These are phyloP conservation scores for Aphaenogaster rudis DNA, from an alignment of 1,140 invertebrate species.

Conservation along the genomic window DNA sequence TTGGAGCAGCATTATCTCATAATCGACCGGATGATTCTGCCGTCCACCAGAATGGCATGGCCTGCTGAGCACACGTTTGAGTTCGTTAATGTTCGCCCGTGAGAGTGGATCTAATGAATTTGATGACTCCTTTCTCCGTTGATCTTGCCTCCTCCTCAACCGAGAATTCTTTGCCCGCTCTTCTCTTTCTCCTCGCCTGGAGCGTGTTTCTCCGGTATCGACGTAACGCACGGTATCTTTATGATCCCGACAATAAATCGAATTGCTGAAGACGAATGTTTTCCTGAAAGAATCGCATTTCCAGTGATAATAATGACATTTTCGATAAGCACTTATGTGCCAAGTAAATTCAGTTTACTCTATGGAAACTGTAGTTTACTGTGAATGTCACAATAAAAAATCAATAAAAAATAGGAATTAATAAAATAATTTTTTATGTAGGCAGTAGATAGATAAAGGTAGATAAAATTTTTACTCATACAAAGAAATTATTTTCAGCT, in stretches of 20 bases:
- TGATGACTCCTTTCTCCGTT: constrained; percentile 65
- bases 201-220: constrained; percentile 57
- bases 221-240: constrained; percentile 53
- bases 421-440: constrained; percentile 7
- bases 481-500: background rate
- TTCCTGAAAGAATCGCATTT: constrained; percentile 35
- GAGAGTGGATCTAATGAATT: constrained; percentile 70
- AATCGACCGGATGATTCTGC: constrained; percentile 77
- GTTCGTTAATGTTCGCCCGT: constrained; percentile 71
- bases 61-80: constrained; percentile 72
- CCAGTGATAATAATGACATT: constrained; percentile 5
- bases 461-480: background rate
- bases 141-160: constrained; percentile 45
- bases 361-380: background rate
- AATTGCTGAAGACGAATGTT: constrained; percentile 54
- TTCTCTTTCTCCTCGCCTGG: constrained; percentile 37
- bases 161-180: constrained; percentile 38
- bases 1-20: constrained; percentile 74
- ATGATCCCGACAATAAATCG: constrained; percentile 64
- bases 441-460: background rate
- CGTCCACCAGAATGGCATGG: constrained; percentile 72
- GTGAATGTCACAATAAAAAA: background rate
- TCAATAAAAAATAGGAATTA: background rate
- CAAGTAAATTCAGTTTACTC: background rate
- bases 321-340: background rate